Base-by-base conservation (phyloP, 1,140 invertebrate genomes). In the Pissodes strobi region DNA sequence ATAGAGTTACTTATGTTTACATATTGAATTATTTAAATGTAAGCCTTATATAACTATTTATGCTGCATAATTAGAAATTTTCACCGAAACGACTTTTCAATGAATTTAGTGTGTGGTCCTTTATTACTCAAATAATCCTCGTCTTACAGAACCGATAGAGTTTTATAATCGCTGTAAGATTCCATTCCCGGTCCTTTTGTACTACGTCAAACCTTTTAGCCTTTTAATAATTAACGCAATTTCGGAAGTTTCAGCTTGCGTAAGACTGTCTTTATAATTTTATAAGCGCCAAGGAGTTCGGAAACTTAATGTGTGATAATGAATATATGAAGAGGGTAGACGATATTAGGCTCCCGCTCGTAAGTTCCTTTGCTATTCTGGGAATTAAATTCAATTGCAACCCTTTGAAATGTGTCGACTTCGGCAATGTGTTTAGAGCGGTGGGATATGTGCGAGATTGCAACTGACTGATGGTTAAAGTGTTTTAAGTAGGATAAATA, bases 301-400 rank as follows among this genome's bases (percentile, higher is more conserved):
- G 43, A 49, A 69, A 69, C 68, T 69, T 69, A 69, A 69, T 69
- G 68, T 66, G 59, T 64, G 69, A 72, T 72, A 72, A 72, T 72
- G 69, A 72, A 72, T 72, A 72, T 72, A 72, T 72, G 69, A 72
- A 71, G 68, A 70, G 71, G 69, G 71, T 62, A 65, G 59, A 48
- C 61, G 52, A 65, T 64, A 68, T 65, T 64, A 60, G 58, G 43
- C 56, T 63, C 62, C 46, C 34, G 55, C 45, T 60, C 41, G 57
- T 67, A 62, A 62, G 56, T 62, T 67, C 63, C 67, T 49, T 55
- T 62, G 68, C 69, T 68, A 67, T 70, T 72, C 67, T 64, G 68
- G 72, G 72, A 69, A 62, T 70, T 46, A 67, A 69, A 73, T 73
- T 72, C 64, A 67, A 73, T 70, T 73, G 68, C 70, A 70, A 70